Evolutionary conservation across 2,797 vertebrate genomes (phyloP).

Genomic region (Meriones psammophilus): DNA sequence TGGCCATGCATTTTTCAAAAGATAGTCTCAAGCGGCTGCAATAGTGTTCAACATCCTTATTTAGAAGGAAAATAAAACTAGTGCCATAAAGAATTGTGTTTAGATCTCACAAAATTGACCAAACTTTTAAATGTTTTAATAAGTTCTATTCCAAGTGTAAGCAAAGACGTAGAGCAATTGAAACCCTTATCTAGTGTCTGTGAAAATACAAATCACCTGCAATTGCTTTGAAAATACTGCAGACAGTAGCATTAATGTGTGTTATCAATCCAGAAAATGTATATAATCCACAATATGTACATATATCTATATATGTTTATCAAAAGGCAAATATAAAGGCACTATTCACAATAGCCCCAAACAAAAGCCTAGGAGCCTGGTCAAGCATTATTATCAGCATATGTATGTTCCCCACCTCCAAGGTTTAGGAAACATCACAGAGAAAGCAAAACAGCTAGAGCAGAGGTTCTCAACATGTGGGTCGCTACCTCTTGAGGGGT

Average conservation of each 20-base stretch:
- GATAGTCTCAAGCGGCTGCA: background rate
- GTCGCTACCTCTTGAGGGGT: background rate
- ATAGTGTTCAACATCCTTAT: background rate
- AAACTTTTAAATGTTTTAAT: background rate
- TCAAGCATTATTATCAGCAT: background rate
- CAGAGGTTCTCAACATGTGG: background rate
- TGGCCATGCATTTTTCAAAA: background rate
- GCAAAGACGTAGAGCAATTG: background rate
- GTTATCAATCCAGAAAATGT: background rate
- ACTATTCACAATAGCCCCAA: slow-evolving; percentile 8
- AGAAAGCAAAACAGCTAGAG: background rate
- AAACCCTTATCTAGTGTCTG: background rate
- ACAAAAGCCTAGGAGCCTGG: background rate
- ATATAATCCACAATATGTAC: background rate
- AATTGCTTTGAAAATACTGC: background rate
- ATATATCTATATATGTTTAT: background rate
- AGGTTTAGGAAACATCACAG: background rate
- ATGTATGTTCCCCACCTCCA: background rate
- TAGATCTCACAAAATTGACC: background rate
- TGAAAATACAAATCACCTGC: background rate
- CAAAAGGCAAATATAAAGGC: background rate
- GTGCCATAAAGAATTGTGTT: background rate
- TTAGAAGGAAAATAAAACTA: background rate
- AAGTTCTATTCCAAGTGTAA: background rate
- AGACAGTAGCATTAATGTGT: background rate